phyloP scores from a whole-genome alignment of 35 echinoderm and acorn worm genomes.

The Acanthaster planci region DNA sequence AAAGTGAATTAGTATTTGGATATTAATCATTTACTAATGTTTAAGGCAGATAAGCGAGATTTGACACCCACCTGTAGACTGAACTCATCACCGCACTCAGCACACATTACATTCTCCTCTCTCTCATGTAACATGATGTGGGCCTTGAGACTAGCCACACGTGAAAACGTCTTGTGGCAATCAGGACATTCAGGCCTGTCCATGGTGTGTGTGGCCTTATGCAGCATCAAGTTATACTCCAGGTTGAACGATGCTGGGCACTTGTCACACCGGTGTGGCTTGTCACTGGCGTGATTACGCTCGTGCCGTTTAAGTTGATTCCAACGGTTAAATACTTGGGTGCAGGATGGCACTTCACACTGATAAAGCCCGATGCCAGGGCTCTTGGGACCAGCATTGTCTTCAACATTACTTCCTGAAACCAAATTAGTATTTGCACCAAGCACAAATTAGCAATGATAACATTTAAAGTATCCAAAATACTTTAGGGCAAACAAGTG shows the following conservation, averaged over 20 bases:
- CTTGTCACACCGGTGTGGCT: slow-evolving; percentile 76
- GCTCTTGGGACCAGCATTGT: slow-evolving; percentile 33
- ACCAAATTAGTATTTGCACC: background rate
- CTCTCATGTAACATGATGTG: slow-evolving; percentile 94
- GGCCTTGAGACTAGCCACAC: slow-evolving; percentile 92
- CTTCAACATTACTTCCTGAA: slow-evolving; percentile 17
- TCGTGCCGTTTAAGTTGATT: slow-evolving; percentile 74
- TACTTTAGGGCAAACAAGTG: too few species aligned
- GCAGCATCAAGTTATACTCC: slow-evolving; percentile 91
- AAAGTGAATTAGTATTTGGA: too few species aligned
- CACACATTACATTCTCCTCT: slow-evolving; percentile 86
- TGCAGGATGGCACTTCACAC: slow-evolving; percentile 73
- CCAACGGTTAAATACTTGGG: slow-evolving; percentile 58
- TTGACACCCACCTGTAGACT: slow-evolving; percentile 66
- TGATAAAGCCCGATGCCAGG: slow-evolving; percentile 64
- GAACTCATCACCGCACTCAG: slow-evolving; percentile 98
- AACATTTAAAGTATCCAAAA: too few species aligned
- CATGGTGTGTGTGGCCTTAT: slow-evolving; percentile 84
- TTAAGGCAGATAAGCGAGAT: too few species aligned
- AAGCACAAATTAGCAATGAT: too few species aligned
- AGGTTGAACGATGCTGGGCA: slow-evolving; percentile 84
- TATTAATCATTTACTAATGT: too few species aligned
- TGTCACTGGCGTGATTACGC: slow-evolving; percentile 75
- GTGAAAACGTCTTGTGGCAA: slow-evolving; percentile 83
- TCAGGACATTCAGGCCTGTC: slow-evolving; percentile 79